Base-by-base conservation (phyloP, 2,113 vertebrate genomes). In the Otis tarda region DNA sequence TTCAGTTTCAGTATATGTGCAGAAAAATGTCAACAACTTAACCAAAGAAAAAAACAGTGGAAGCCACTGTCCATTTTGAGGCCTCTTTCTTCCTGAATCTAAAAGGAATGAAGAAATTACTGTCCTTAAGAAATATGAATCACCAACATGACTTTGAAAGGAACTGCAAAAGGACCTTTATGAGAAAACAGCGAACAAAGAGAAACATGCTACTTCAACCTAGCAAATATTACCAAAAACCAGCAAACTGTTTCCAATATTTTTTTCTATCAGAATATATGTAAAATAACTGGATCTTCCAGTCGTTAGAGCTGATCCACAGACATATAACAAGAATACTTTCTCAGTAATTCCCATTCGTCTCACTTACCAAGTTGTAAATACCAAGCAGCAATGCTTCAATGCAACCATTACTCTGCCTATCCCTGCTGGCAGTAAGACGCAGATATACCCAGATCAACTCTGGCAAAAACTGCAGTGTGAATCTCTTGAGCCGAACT, bases 341-440 rank as follows among this genome's bases (percentile, higher is more conserved):
- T 17, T 59, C 67, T 37, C 50, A 89, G 64, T 10, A 50, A 80
- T 24, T 59, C 30, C 27, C 47, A 75, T 49, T 53, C 17, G 35
- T 59, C 37, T 95, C 91, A 98, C 99, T 97, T 89, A 99, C 99
- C 98, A 99, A 98, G 96, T 99, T 99, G 89, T 99, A 99, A 95
- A 99, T 99, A 95, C 99, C 99, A 95, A 99, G 97, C 63, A 99
- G 98, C 75, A 99, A 89, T 27, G 99, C 99, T 97, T 99, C 99
- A 67, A 99, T 99, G 98, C 99, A 99, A n/a, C 99, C 99, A 55
- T 99, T 99, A 93, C 98, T 99, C 97, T 99, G 99, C 63, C 99
- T 98, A 90, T 99, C 99, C 93, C 98, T 98, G 97, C 99, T 99
- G 97, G 99, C 98, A 43, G 99, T 99, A 87, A 99, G 96, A 30